A percentile compares a stretch with the other conserved stretches of the same genome.
These are phyloP conservation scores for Laothoe populi DNA, from an alignment of 2,888 invertebrate species.

Conservation along the genomic window DNA sequence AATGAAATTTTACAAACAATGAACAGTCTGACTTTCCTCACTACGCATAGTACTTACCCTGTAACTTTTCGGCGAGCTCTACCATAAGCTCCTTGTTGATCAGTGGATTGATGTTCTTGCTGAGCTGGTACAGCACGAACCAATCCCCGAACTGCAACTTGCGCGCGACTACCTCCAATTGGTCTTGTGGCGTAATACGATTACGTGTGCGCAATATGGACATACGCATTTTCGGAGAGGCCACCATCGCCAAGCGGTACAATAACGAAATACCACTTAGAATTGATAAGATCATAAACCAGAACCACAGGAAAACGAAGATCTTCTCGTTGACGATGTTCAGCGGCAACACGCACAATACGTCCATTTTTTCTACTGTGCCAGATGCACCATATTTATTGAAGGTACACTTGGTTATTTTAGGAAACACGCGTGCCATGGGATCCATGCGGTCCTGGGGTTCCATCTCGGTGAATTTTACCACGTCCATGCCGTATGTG, in stretches of 20 bases:
- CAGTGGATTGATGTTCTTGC: constrained; percentile 96
- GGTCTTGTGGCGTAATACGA: constrained; percentile 89
- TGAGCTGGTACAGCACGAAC: constrained; percentile 96
- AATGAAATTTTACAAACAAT: too few relatives aligned
- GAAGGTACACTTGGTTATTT: constrained; percentile 97
- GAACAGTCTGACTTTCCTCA: too few relatives aligned
- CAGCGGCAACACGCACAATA: constrained; percentile 94
- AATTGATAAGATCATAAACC: constrained; percentile 94
- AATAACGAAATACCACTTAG: constrained; percentile 92
- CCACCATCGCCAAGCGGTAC: constrained; percentile 91
- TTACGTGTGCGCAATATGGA: constrained; percentile 93
- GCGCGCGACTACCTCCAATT: constrained; percentile 91
- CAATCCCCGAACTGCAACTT: constrained; percentile 95
- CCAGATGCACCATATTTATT: constrained; percentile 98
- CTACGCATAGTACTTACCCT: too few relatives aligned
- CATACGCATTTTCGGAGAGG: constrained; percentile 91
- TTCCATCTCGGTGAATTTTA: constrained; percentile 95
- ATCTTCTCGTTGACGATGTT: constrained; percentile 98
- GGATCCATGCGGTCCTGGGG: constrained; percentile 93
- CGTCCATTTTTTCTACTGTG: constrained; percentile 95
- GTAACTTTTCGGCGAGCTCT: constrained; percentile 89
- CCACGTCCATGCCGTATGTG: constrained; percentile 95
- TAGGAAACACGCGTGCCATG: constrained; percentile 94
- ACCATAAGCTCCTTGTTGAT: constrained; percentile 94
- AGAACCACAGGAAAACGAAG: constrained; percentile 97